Evolutionary conservation across 2,113 vertebrate species (phyloP).

Genomic region (Entomyzon cyanotis): DNA sequence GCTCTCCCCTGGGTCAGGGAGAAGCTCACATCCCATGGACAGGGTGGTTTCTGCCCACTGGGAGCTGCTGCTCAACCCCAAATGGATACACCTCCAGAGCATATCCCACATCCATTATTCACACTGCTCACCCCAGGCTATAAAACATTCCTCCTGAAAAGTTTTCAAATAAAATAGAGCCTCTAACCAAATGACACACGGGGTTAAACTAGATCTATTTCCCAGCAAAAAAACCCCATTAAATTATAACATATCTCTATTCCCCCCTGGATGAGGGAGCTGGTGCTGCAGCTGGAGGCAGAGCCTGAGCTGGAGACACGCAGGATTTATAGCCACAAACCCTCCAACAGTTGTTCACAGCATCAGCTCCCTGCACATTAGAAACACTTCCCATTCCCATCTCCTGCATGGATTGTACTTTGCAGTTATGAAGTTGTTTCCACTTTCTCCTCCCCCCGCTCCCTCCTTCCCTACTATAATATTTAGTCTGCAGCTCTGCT

Average conservation of each 20-base stretch:
- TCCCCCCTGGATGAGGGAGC: not conserved
- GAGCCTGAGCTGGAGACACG: not conserved
- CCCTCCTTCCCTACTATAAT: conserved; percentile 45
- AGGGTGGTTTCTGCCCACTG: fast-evolving
- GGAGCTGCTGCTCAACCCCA: not conserved
- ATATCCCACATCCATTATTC: not conserved
- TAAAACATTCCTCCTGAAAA: not conserved
- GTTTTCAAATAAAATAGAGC: conserved; percentile 8
- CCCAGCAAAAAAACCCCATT: not conserved
- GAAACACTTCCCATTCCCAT: conserved; percentile 12
- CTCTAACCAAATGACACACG: not conserved
- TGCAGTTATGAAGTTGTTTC: conserved; percentile 49
- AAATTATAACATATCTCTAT: not conserved
- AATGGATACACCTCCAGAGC: not conserved
- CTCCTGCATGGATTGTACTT: not conserved
- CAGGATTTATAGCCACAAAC: conserved; percentile 17
- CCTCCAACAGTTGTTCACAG: not conserved
- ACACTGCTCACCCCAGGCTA: not conserved
- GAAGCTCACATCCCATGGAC: not conserved
- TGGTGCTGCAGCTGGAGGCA: conserved; percentile 13
- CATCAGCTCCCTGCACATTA: not conserved
- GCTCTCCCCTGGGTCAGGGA: not conserved
- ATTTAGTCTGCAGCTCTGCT: conserved; percentile 74
- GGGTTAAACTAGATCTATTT: conserved; percentile 26
- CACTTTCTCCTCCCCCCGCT: not conserved